Evolutionary conservation across 2,113 vertebrate genomes (phyloP).

Genomic region (Petroica traversi): DNA sequence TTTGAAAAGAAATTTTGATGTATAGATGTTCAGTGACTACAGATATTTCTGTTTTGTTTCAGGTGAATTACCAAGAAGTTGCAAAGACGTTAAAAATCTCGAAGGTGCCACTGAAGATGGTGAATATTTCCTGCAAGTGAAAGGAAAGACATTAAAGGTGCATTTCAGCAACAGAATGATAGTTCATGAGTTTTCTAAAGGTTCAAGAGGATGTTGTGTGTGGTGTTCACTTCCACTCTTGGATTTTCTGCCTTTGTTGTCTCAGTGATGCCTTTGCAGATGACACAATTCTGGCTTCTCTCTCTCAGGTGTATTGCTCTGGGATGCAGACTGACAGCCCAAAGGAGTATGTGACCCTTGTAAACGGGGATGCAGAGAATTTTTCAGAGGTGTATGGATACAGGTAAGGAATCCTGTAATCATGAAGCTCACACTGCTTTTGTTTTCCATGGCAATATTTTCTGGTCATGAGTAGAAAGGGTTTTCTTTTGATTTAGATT

Average conservation of each 20-base stretch:
- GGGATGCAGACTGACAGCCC: conserved; percentile 89
- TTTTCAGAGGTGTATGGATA: conserved; percentile 96
- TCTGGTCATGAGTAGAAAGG: conserved; percentile 35
- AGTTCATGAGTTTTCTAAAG: neutral
- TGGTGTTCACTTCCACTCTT: neutral
- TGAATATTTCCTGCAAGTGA: conserved; percentile 85
- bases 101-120: conserved; percentile 77
- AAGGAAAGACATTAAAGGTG: conserved; percentile 88
- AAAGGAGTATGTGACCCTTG: conserved; percentile 89
- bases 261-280: neutral
- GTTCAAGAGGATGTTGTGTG: neutral
- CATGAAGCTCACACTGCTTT: neutral
- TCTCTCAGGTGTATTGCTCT: conserved; percentile 88
- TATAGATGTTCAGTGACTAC: neutral
- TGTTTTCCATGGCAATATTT: neutral
- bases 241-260: neutral
- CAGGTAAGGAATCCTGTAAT: conserved; percentile 78
- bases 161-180: neutral
- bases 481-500: conserved; percentile 77
- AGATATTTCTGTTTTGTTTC: conserved; percentile 20
- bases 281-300: neutral
- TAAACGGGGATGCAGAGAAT: conserved; percentile 86
- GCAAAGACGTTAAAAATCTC: conserved; percentile 79
- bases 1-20: neutral
- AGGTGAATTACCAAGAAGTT: conserved; percentile 87